These are phyloP conservation scores for Phylloscopus whistleri DNA, from an alignment of 2,113 vertebrate genomes.

Conservation along the genomic window DNA sequence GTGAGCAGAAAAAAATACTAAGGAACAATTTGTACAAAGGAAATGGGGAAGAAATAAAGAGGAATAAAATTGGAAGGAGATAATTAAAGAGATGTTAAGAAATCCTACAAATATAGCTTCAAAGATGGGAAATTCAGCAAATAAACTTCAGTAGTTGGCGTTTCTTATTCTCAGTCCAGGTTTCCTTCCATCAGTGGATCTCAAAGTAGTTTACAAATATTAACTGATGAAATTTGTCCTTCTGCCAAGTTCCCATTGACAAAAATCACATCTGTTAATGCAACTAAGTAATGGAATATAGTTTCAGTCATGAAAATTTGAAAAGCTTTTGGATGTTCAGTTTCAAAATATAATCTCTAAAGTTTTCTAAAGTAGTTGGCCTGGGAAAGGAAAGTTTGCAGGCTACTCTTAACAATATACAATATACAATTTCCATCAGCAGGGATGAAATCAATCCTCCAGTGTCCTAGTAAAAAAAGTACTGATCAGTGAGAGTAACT, in stretches of 20 bases:
- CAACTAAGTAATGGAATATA: not conserved
- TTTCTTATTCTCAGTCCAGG: slow-evolving; percentile 39
- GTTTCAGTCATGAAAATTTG: not conserved
- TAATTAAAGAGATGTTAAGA: slow-evolving; percentile 31
- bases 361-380: not conserved
- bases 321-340: not conserved
- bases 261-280: slow-evolving; percentile 58
- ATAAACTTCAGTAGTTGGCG: slow-evolving; percentile 7
- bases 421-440: not conserved
- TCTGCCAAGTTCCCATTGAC: slow-evolving; percentile 48
- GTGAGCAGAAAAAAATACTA: slow-evolving; percentile 13
- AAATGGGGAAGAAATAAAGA: not conserved
- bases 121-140: slow-evolving; percentile 40
- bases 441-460: not conserved
- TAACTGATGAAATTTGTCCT: slow-evolving; percentile 37
- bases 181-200: slow-evolving; percentile 48
- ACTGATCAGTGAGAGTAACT: not conserved
- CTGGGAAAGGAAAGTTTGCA: not conserved
- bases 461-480: not conserved
- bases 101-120: slow-evolving; percentile 36
- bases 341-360: not conserved
- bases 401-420: not conserved
- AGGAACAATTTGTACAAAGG: not conserved
- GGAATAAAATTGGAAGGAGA: slow-evolving; percentile 11
- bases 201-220: slow-evolving; percentile 60